These are phyloP conservation scores for Catamblyrhynchus diadema DNA, from an alignment of 2,797 vertebrate genomes.

Conservation along the genomic window DNA sequence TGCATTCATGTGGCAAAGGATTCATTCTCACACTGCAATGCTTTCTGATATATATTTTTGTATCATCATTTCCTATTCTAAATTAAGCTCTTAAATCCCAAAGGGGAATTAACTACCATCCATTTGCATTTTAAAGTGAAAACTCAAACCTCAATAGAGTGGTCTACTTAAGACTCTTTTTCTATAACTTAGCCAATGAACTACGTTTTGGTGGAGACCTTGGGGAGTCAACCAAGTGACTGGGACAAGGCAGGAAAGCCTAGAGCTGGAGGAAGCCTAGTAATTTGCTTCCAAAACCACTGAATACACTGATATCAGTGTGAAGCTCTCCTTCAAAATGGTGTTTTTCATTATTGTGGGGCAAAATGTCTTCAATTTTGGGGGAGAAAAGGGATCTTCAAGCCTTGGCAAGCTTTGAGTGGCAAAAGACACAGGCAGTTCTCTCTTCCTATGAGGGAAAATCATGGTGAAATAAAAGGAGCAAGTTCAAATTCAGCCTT, in stretches of 20 bases:
- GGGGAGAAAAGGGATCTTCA: neutral
- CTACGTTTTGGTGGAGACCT: neutral
- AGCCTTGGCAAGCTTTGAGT: neutral
- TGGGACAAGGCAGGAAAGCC: neutral
- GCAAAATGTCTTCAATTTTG: neutral
- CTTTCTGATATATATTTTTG: conserved; percentile 43
- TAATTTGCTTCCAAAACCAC: neutral
- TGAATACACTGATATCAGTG: neutral
- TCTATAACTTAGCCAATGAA: neutral
- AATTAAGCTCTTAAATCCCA: conserved; percentile 30
- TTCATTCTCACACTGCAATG: neutral
- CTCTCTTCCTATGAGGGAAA: neutral
- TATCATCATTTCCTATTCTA: conserved; percentile 19
- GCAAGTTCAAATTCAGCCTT: neutral
- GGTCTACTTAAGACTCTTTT: conserved; percentile 24
- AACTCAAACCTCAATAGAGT: conserved; percentile 3
- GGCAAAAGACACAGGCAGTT: neutral
- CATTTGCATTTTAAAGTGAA: conserved; percentile 66
- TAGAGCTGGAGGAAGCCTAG: neutral
- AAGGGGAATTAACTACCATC: conserved; percentile 34
- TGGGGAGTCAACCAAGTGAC: neutral
- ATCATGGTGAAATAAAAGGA: neutral
- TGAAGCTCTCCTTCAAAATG: neutral
- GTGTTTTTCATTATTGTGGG: neutral
- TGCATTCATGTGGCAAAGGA: neutral